Base-by-base conservation (phyloP, 2,113 vertebrate species). In the Pluvianellus socialis region DNA sequence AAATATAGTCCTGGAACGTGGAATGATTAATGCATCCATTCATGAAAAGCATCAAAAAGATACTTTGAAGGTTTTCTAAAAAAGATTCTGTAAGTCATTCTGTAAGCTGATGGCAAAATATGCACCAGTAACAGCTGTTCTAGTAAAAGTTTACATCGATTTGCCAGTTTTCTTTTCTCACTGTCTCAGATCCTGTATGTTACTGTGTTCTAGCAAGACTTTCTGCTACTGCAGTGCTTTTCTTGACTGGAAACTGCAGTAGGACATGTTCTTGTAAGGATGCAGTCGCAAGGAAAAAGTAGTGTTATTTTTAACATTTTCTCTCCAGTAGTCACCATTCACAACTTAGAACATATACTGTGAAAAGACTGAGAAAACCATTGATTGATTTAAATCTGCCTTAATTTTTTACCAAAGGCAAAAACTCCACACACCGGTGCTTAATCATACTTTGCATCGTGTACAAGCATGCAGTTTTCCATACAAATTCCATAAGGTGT, bases 401-500 rank as follows among this genome's bases (percentile, higher is more conserved):
- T 90, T 92, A 73, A 80, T 95, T 92, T 96, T 91, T 93, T 33
- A 88, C 95, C 88, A 44, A 95, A 83, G 94, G 92, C 92, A 95
- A 94, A 92, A 97, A 12, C 95, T 88, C 72, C 75, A 67, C 75
- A 56, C 87, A 47, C 71, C 66, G 58, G 53, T 96, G 93, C 94
- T 96, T 96, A 97, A 95, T 94, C 96, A 93, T 86, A 73, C 87
- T 95, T 93, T 76, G 50, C 79, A 83, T 96, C 96, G 79, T 94
- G 96, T 97, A 94, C 92, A 94, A 95, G 75, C 96, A 96, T 86
- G 96, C 75, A 88, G 59, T 71, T 90, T 92, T 96, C 88, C 94
- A 93, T 94, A 96, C 63, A 90, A 96, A 97, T 97, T 95, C 96
- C 96, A 92, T 94, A 47, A 95, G 88, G 90, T 93, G 96, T 95